These are phyloP conservation scores for Drosophila silvestris DNA, from an alignment of 2,888 invertebrate species.

Conservation along the genomic window DNA sequence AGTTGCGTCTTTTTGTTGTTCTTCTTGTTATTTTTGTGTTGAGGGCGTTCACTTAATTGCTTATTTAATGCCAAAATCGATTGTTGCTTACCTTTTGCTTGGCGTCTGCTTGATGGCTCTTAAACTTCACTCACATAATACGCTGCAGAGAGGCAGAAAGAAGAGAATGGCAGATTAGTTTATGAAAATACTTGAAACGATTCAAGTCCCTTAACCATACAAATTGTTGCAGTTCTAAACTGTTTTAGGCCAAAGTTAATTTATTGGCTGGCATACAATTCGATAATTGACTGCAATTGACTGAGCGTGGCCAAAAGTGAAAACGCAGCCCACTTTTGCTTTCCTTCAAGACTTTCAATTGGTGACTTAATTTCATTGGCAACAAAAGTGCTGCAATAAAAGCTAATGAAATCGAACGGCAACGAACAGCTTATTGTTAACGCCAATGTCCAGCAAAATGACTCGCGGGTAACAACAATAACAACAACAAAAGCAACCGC, in stretches of 20 bases:
- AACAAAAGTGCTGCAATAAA: constrained; percentile 73
- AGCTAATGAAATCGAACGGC: constrained; percentile 79
- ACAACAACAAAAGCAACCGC: constrained; percentile 14
- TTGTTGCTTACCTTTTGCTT: constrained; percentile 62
- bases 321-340: constrained; percentile 70
- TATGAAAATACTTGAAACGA: constrained; percentile 52
- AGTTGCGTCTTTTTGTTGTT: constrained; percentile 43
- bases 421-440: constrained; percentile 60
- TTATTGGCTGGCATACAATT: constrained; percentile 59
- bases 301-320: constrained; percentile 62
- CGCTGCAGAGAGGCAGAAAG: constrained; percentile 41
- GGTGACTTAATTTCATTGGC: constrained; percentile 78
- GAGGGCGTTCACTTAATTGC: constrained; percentile 57
- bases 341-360: constrained; percentile 75
- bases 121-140: constrained; percentile 58
- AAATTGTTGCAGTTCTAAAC: constrained; percentile 41
- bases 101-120: constrained; percentile 56
- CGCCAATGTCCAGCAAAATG: constrained; percentile 47
- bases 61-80: constrained; percentile 62
- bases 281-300: constrained; percentile 58
- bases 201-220: constrained; percentile 10
- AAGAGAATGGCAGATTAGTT: constrained; percentile 58
- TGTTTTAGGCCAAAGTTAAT: constrained; percentile 54
- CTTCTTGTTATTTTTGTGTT: constrained; percentile 6
- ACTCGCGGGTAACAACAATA: constrained; percentile 25